phyloP scores from a whole-genome alignment of 35 echinoderm and acorn worm species.

The Hemicentrotus pulcherrimus region DNA sequence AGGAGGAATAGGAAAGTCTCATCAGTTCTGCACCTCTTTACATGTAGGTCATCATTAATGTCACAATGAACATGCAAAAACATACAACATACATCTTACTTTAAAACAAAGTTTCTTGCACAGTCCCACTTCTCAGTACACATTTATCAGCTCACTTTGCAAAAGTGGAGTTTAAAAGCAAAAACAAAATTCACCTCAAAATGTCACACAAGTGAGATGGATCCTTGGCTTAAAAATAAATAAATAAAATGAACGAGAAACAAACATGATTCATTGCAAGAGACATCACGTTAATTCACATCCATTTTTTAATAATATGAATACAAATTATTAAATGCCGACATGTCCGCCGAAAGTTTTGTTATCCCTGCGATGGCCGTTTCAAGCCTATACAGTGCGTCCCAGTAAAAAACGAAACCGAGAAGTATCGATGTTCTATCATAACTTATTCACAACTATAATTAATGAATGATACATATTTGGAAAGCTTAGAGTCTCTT shows the following conservation, averaged over 20 bases:
- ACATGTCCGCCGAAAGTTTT: background rate
- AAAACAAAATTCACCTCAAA: background rate
- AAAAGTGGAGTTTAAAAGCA: background rate
- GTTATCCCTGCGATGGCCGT: background rate
- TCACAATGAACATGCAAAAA: background rate
- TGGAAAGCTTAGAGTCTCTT: too few relatives aligned
- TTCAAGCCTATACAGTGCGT: too few relatives aligned
- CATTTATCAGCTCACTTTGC: background rate
- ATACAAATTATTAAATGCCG: background rate
- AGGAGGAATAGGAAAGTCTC: background rate
- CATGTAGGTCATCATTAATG: background rate
- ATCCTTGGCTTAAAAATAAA: background rate
- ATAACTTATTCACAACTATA: too few relatives aligned
- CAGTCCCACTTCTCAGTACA: background rate
- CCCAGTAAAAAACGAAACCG: too few relatives aligned
- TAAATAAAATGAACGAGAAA: background rate
- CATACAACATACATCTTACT: background rate
- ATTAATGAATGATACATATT: too few relatives aligned
- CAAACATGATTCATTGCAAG: background rate
- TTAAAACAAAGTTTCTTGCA: background rate
- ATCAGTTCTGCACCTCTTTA: background rate
- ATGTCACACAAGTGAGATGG: background rate
- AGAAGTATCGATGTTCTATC: too few relatives aligned
- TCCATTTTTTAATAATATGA: background rate
- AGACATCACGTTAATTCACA: background rate